Evolutionary conservation across 2,888 invertebrate genomes (phyloP).

Genomic region (Pantelozetes paolii): DNA sequence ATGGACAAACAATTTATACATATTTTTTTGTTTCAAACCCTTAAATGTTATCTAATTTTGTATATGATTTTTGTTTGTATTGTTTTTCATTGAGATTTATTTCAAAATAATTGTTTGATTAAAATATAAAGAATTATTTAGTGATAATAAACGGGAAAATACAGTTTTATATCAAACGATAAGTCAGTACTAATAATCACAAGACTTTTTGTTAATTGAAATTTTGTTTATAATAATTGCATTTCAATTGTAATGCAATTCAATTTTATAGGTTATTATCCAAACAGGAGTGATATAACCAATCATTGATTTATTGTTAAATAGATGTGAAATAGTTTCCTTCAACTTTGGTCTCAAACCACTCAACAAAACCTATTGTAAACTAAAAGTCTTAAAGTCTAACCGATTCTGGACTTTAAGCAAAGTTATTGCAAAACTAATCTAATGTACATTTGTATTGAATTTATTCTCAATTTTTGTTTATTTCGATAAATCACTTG

Average conservation of each 20-base stretch:
- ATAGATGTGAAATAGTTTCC: background rate
- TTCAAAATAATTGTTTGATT: too few species aligned
- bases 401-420: constrained; percentile 2
- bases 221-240: background rate
- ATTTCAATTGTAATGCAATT: too few species aligned
- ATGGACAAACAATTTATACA: too few species aligned
- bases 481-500: background rate
- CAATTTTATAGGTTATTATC: too few species aligned
- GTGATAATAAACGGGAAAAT: too few species aligned
- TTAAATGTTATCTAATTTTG: too few species aligned
- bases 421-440: background rate
- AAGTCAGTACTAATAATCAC: too few species aligned
- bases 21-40: too few species aligned
- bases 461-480: background rate
- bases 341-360: constrained; percentile 19
- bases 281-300: background rate
- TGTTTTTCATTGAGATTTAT: too few species aligned
- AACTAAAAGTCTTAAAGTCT: background rate
- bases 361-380: background rate
- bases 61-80: too few species aligned
- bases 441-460: background rate
- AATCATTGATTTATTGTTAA: background rate
- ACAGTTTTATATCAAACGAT: too few species aligned
- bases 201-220: background rate
- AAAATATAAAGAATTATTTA: too few species aligned